Evolutionary conservation across 2,888 invertebrate species (phyloP), one percentile per base, ranked within the genome.

Genomic region (Prenolepis imparis): DNA sequence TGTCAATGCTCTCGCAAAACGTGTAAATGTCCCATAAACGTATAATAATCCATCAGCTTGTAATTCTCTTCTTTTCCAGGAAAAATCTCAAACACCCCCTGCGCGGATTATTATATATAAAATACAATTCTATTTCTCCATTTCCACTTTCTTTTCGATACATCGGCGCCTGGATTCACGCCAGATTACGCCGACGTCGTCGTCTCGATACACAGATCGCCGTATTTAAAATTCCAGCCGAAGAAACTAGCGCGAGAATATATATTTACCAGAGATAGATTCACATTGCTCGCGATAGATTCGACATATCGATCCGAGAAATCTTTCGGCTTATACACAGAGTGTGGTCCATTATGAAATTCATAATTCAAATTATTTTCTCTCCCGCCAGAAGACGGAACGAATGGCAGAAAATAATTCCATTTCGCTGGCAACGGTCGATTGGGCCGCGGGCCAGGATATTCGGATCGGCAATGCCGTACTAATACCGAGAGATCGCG

Each of bases 361-460:
- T 81, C 81, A 52, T 75, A 73, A 73, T 64, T 64, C 55, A 81
- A 63, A 9, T 52, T 6, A 44, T 41, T 74, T 52, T 64, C 52
- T 36, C 52, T 64, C 32, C 59, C 41, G 39, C 21, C 48, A 28
- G n/a, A 28, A 74, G 52, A 73, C 74, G 32, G 52, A 48, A 48
- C 24, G 59, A 61, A 72, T 48, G 80, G 72, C 72, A 81, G 61
- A 41, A 81, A 73, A 81, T 81, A 81, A 81, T 73, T 81, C 52
- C 39, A 32, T 81, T 63, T 63, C 21, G 67, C 24, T 67, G 78
- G 68, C 80, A 68, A 67, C 52, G 67, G 67, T 41, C 55, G 39
- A 39, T 78, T 83, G 83, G 78, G 61, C 28, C 83, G 36, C 12
- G 39, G 39, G 81, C 83, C 83, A 83, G 80, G 52, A 83, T 78